Conservation (phyloP, 2,113 vertebrate genomes). For the Nycticryphes semicollaris region DNA sequence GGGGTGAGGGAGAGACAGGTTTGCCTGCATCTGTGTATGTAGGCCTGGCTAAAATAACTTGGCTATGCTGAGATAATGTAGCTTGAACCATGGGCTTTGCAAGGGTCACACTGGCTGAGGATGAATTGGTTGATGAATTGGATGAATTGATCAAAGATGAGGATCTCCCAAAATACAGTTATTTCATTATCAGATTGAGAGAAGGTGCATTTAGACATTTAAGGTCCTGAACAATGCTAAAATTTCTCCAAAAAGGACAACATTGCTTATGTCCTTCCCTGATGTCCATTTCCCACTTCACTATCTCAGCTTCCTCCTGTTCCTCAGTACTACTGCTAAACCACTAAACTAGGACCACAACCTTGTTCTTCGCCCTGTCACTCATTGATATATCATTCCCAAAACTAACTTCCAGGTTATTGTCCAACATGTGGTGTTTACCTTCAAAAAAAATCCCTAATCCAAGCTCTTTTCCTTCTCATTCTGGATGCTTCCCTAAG, state of each 20-base stretch:
- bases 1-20: accelerated
- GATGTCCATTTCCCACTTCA: neutral
- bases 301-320: neutral
- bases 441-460: neutral
- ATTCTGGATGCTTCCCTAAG: neutral
- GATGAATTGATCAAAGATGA: neutral
- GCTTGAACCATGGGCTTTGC: neutral
- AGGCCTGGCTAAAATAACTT: neutral
- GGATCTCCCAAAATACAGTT: neutral
- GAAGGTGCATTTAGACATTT: neutral
- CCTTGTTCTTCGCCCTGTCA: neutral
- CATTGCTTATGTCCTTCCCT: neutral
- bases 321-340: neutral
- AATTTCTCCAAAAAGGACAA: neutral
- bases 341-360: neutral
- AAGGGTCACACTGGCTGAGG: neutral
- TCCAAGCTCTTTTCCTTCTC: neutral
- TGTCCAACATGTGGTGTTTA: accelerated
- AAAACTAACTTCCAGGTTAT: neutral
- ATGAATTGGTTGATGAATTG: neutral
- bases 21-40: neutral
- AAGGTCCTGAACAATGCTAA: neutral
- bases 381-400: neutral
- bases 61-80: neutral
- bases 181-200: neutral